These are phyloP conservation scores for Molanna angustata DNA, from an alignment of 2,888 invertebrate genomes.

Conservation along the genomic window DNA sequence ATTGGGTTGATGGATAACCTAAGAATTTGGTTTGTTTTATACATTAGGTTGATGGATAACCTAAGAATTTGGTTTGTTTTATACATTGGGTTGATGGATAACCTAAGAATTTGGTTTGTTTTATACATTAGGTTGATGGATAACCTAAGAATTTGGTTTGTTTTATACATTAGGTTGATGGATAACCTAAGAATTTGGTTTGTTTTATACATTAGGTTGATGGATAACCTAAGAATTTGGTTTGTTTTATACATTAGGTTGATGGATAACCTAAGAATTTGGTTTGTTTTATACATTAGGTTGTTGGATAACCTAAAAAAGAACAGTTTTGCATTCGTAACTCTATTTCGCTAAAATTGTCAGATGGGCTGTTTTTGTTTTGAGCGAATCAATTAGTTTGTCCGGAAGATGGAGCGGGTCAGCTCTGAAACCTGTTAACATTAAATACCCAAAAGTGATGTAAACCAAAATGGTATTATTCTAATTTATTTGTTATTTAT, in stretches of 20 bases:
- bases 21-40: conserved; percentile 5
- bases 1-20: conserved; percentile 5
- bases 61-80: conserved; percentile 5
- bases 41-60: conserved; percentile 6
- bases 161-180: conserved; percentile 6
- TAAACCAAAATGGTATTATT: too few relatives aligned
- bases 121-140: conserved; percentile 6
- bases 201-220: conserved; percentile 6
- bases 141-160: conserved; percentile 5
- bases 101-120: conserved; percentile 5
- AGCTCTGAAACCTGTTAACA: too few relatives aligned
- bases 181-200: conserved; percentile 5
- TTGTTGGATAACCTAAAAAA: conserved; percentile 5
- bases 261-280: conserved; percentile 5
- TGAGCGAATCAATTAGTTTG: too few relatives aligned
- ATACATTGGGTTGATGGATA: conserved; percentile 5
- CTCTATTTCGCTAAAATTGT: conserved; percentile 6
- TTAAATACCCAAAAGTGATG: too few relatives aligned
- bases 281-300: conserved; percentile 6
- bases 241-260: conserved; percentile 7
- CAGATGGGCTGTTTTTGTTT: conserved; percentile 6
- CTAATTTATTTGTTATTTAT: too few relatives aligned
- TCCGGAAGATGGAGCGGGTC: too few relatives aligned
- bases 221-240: conserved; percentile 5
- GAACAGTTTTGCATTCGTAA: conserved; percentile 6